These are phyloP conservation scores for Drosophila cardini DNA, from an alignment of 1,140 invertebrate species.

Conservation along the genomic window DNA sequence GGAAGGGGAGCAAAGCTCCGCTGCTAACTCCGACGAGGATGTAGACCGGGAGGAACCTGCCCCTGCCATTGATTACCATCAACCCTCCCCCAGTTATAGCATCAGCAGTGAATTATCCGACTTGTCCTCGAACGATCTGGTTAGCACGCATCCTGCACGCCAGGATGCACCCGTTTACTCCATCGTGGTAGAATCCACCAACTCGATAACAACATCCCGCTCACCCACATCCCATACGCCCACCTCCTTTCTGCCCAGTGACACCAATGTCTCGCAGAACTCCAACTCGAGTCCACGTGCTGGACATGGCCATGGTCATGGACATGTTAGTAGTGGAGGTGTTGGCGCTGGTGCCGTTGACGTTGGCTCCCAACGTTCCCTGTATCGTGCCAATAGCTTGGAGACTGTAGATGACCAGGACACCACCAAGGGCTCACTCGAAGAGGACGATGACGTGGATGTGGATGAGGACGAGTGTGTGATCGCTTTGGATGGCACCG, in stretches of 20 bases:
- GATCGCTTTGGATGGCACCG: conserved; percentile 66
- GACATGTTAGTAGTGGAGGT: not conserved
- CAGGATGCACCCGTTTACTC: conserved; percentile 53
- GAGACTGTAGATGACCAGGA: conserved; percentile 67
- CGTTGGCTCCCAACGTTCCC: conserved; percentile 35
- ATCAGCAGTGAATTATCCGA: conserved; percentile 51
- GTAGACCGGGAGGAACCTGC: not conserved
- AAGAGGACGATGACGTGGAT: conserved; percentile 56
- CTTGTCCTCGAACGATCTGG: conserved; percentile 38
- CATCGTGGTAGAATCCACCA: conserved; percentile 64
- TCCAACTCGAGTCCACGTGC: conserved; percentile 52
- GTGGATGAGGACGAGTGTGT: conserved; percentile 68
- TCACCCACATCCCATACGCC: conserved; percentile 65
- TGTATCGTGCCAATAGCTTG: conserved; percentile 68
- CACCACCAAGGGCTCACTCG: conserved; percentile 68
- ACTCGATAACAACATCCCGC: conserved; percentile 61
- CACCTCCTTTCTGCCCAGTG: conserved; percentile 66
- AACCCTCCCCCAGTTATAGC: conserved; percentile 45
- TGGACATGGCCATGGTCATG: not conserved
- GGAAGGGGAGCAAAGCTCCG: not conserved
- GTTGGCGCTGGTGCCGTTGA: conserved; percentile 6
- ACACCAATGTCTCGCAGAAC: conserved; percentile 67
- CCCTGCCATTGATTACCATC: conserved; percentile 1
- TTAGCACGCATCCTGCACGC: not conserved
- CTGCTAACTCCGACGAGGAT: not conserved